These are phyloP conservation scores for Lota lota DNA, from an alignment of 2,113 vertebrate genomes.

Conservation along the genomic window DNA sequence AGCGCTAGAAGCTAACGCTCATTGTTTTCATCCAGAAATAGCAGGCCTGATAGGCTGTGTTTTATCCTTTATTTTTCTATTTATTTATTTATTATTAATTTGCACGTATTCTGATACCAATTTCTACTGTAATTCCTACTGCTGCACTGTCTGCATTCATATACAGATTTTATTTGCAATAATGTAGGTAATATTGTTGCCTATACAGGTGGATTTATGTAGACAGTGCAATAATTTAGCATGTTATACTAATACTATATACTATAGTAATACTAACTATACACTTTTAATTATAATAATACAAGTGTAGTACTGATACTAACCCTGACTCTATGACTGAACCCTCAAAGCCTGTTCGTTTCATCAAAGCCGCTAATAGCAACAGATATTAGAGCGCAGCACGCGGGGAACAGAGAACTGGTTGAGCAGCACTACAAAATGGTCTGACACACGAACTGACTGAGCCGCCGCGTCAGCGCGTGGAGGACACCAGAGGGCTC, in stretches of 20 bases:
- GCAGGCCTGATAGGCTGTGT: not conserved
- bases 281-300: too few species aligned
- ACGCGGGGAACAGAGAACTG: too few species aligned
- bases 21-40: not conserved
- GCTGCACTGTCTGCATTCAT: too few species aligned
- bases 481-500: not conserved
- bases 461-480: not conserved
- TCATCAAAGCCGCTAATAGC: not conserved
- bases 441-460: not conserved
- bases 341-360: not conserved
- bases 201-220: too few species aligned
- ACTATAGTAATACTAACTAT: too few species aligned
- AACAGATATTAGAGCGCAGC: not conserved
- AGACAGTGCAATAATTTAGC: not conserved
- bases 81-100: not conserved
- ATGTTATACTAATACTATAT: not conserved
- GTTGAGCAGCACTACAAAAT: too few species aligned
- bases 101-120: too few species aligned
- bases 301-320: too few species aligned
- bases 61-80: not conserved
- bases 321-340: too few species aligned
- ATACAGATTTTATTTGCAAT: too few species aligned
- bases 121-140: too few species aligned
- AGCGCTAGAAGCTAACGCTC: slow-evolving; percentile 10
- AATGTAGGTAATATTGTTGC: too few species aligned